These are phyloP conservation scores for Catalaphyllia jardinei DNA, from an alignment of 64 coral and sea anemone genomes.

Conservation along the genomic window DNA sequence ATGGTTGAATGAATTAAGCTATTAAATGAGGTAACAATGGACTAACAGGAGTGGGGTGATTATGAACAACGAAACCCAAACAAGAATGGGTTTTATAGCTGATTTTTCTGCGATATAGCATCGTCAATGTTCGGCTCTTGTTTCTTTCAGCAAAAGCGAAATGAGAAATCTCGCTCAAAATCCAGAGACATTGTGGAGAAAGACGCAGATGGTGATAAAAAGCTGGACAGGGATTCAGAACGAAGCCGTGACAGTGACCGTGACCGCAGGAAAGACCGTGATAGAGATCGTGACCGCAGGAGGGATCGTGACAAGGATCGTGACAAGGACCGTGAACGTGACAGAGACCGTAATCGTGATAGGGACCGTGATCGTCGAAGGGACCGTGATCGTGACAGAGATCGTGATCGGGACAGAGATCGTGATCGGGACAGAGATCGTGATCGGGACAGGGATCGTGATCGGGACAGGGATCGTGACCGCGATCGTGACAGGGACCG, in stretches of 20 bases:
- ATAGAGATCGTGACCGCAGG: conserved; percentile 56
- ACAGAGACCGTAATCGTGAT: conserved; percentile 30
- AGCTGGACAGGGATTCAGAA: conserved; percentile 34
- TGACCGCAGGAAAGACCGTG: conserved; percentile 52
- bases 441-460: conserved; percentile 2
- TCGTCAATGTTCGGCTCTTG: no score
- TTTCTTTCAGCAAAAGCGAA: conserved; percentile 47
- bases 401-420: conserved; percentile 47
- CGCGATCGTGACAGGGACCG: conserved; percentile 13
- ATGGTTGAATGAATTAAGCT: no score
- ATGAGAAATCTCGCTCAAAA: conserved; percentile 44
- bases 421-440: conserved; percentile 39
- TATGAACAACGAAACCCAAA: no score
- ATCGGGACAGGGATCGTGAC: conserved; percentile 26
- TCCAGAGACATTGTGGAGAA: conserved; percentile 50
- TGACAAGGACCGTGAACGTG: conserved; percentile 34
- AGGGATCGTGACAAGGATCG: no score
- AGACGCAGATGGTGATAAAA: conserved; percentile 61
- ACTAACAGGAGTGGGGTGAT: no score
- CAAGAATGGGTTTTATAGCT: no score
- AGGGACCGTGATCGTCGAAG: conserved; percentile 35
- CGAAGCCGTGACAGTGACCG: conserved; percentile 33
- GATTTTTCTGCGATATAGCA: no score
- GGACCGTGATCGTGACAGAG: conserved; percentile 46
- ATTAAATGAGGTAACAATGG: no score